Conservation (phyloP, 2,113 vertebrate genomes). For the Rhinopomastus cyanomelas region DNA sequence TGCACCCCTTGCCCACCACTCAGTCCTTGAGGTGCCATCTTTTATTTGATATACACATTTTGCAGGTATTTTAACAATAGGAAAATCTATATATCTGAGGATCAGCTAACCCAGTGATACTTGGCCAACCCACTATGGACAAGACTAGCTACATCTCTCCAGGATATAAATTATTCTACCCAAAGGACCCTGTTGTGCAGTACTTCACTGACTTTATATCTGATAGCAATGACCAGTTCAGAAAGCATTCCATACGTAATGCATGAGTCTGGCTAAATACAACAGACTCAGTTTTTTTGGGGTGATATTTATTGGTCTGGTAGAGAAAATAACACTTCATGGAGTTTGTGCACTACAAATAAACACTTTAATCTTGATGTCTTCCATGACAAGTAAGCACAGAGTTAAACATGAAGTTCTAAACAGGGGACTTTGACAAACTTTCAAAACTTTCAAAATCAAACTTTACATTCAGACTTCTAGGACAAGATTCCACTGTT, state of each 20-base stretch:
- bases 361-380: background rate
- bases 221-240: background rate
- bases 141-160: background rate
- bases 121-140: background rate
- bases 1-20: background rate
- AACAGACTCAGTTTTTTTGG: background rate
- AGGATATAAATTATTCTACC: background rate
- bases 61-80: background rate
- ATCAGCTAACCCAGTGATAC: background rate
- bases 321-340: background rate
- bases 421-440: background rate
- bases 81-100: background rate
- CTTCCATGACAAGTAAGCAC: fast-evolving
- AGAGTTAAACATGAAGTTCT: background rate
- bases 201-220: background rate
- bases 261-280: background rate
- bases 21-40: background rate
- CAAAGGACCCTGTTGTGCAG: background rate
- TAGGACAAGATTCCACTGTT: background rate
- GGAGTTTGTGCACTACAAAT: background rate
- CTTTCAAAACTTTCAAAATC: too few species aligned
- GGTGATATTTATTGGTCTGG: background rate
- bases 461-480: background rate
- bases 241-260: background rate
- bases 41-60: background rate